Evolutionary conservation across 2,888 invertebrate genomes (phyloP), one percentile per base, ranked within the genome.

Genomic region (Ditylenchus weischeri): DNA sequence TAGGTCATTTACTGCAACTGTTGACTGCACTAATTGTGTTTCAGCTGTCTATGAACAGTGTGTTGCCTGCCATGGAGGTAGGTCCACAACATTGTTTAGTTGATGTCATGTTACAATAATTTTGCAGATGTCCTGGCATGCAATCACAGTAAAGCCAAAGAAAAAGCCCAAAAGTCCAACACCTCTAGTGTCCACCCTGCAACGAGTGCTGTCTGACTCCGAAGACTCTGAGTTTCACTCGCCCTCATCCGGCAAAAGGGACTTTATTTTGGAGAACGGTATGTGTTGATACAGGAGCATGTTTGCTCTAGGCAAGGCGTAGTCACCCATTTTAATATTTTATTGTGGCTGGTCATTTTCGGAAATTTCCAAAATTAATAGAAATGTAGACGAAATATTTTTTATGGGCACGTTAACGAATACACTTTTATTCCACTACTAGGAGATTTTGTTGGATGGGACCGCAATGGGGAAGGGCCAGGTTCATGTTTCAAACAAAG

Each of bases 101-200:
- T 43, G 2, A 10, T 43, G 43, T 15, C 11, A 15, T 6, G 11
- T 8, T 38, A 43, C 1, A 2, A 2, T 43, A 1, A 13, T 43
- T 43, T 43, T 43, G 2, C 15, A 43, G 43, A 69, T 80, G 38
- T 75, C 79, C 0, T 80, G 80, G 80, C 75, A 79, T 63, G 75
- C 75, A 62, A 60, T 80, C 23, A 71, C 69, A 18, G 77, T 73
- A 19, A 63, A 71, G 64, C 62, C 71, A 23, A 57, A 36, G 23
- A 57, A 57, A 23, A 63, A 72, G n/a, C 18, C 35, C 29, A 64
- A 58, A 23, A 19, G 50, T 10, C n/a, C 64, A 43, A 48, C 62
- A 13, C 50, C 51, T 38, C 48, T 48, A n/a, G 19, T 66, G 58
- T 57, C 63, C 36, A 60, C 38, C 49, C 10, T 62, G 21, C 54